Conservation (phyloP, 2,888 invertebrate genomes). For the Clepsis dumicolana region DNA sequence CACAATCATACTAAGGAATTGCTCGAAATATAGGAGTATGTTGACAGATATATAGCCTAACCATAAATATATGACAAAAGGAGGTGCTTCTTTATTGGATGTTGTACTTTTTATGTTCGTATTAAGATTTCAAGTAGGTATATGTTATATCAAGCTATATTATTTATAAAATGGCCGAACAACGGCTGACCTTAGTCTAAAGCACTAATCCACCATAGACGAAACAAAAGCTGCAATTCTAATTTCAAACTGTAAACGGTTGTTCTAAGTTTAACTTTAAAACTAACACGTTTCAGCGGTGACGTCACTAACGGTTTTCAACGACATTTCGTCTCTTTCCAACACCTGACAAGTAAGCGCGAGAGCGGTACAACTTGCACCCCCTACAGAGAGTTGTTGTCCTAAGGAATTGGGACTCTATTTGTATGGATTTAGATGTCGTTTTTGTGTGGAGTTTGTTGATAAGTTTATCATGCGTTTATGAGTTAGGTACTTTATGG, state of each 20-base stretch:
- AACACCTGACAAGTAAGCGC: neutral
- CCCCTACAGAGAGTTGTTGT: slow-evolving; percentile 15
- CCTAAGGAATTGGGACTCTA: slow-evolving; percentile 18
- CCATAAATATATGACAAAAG: too few relatives aligned
- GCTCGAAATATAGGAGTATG: neutral
- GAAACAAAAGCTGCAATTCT: slow-evolving; percentile 36
- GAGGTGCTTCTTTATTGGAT: too few relatives aligned
- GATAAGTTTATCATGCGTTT: slow-evolving; percentile 10
- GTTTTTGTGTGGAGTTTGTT: slow-evolving; percentile 7
- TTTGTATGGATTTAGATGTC: neutral
- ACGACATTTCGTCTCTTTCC: slow-evolving; percentile 10
- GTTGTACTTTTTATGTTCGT: too few relatives aligned
- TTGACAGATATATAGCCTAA: too few relatives aligned
- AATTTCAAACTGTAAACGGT: slow-evolving; percentile 34
- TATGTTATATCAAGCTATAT: too few relatives aligned
- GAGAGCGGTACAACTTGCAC: slow-evolving; percentile 12
- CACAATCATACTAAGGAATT: neutral
- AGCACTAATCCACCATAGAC: slow-evolving; percentile 8
- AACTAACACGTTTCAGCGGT: slow-evolving; percentile 37
- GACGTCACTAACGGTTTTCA: slow-evolving; percentile 45
- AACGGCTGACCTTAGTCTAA: neutral
- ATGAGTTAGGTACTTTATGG: slow-evolving; percentile 25
- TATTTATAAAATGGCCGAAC: neutral
- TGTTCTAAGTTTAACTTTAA: slow-evolving; percentile 43
- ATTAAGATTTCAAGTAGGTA: too few relatives aligned